A percentile compares a stretch with the other conserved stretches of the same genome.
Evolutionary conservation across 2,113 vertebrate species (phyloP).

Genomic region (Leucoraja erinaceus): DNA sequence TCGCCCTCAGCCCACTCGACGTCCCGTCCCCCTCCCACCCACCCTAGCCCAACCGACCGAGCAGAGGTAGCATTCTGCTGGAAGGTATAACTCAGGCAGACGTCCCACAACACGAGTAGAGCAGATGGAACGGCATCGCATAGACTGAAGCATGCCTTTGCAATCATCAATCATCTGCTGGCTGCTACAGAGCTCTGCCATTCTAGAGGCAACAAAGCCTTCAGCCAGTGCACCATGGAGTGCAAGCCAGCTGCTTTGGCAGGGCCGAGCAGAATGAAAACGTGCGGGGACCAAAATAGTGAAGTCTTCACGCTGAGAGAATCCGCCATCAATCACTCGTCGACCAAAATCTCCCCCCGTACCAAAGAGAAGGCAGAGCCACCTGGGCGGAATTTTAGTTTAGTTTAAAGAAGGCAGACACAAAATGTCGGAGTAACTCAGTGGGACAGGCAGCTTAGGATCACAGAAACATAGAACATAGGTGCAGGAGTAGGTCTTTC

Average conservation of each 20-base stretch:
- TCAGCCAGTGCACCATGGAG: not conserved
- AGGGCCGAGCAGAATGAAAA: not conserved
- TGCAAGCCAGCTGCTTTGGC: not conserved
- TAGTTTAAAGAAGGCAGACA: no score
- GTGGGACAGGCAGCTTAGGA: no score
- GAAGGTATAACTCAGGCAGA: not conserved
- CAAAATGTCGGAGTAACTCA: no score
- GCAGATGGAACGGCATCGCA: not conserved
- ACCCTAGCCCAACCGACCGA: not conserved
- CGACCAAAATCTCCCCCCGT: not conserved
- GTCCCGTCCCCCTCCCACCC: no score
- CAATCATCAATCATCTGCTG: not conserved
- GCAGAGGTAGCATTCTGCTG: not conserved
- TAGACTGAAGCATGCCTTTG: not conserved
- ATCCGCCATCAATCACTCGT: not conserved
- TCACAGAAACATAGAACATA: no score
- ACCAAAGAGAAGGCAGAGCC: not conserved
- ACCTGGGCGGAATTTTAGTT: no score
- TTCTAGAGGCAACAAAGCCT: not conserved
- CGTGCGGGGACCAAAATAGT: not conserved
- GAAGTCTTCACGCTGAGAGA: not conserved
- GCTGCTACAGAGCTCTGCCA: not conserved
- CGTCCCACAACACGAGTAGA: not conserved
- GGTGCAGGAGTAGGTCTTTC: no score
- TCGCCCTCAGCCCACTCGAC: not conserved